These are phyloP conservation scores for Sandelia bainsii DNA, from an alignment of 2,797 vertebrate species.

Conservation along the genomic window DNA sequence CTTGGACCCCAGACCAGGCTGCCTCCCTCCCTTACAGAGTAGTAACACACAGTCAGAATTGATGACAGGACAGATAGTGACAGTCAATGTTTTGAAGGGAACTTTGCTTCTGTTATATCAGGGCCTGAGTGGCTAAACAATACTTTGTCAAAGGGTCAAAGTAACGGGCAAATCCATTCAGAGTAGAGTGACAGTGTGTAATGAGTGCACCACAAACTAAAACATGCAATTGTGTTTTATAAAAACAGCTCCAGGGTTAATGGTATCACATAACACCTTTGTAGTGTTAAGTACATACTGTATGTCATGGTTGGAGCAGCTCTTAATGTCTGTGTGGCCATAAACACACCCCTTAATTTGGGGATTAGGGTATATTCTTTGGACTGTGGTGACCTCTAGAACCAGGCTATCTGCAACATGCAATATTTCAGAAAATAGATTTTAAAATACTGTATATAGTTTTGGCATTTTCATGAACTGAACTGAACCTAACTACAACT, in stretches of 20 bases:
- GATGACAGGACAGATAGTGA: conserved; percentile 64
- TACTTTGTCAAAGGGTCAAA: conserved; percentile 77
- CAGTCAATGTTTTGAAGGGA: conserved; percentile 58
- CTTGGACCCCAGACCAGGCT: conserved; percentile 67
- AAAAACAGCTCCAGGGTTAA: conserved; percentile 72
- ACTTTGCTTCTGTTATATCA: conserved; percentile 77
- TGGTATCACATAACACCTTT: conserved; percentile 62
- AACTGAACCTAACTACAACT: no score
- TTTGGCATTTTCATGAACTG: no score
- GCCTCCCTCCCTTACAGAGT: conserved; percentile 16
- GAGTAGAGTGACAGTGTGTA: conserved; percentile 44
- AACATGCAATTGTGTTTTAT: conserved; percentile 73
- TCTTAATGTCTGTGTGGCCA: conserved; percentile 43
- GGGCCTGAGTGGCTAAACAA: conserved; percentile 71
- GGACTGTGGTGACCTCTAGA: conserved; percentile 11
- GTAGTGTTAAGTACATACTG: conserved; percentile 57
- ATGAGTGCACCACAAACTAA: conserved; percentile 53
- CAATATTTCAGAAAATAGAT: background rate
- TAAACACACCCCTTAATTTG: conserved; percentile 55
- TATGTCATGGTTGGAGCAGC: conserved; percentile 59
- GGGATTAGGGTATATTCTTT: conserved; percentile 33
- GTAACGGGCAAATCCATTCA: conserved; percentile 67
- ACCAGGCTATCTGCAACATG: background rate
- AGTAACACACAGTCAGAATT: conserved; percentile 50
- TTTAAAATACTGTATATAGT: no score